Conservation (phyloP, 2,888 invertebrate species). For the Neoascia interrupta region DNA sequence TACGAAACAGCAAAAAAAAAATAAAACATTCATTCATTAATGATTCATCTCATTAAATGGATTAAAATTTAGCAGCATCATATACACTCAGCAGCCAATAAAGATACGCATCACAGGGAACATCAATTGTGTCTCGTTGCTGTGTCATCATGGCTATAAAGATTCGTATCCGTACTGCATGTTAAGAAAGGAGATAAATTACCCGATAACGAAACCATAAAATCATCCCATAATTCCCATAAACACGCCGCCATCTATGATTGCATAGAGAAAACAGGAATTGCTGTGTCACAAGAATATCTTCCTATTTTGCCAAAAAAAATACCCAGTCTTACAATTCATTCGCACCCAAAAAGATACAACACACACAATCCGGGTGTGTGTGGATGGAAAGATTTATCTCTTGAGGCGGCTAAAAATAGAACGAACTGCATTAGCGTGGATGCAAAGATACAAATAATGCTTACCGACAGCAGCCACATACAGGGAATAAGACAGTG, state of each 20-base stretch:
- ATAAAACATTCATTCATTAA: neutral
- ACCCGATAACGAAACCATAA: conserved; percentile 68
- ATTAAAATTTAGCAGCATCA: conserved; percentile 1
- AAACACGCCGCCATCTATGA: conserved; percentile 67
- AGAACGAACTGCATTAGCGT: conserved; percentile 39
- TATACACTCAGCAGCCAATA: conserved; percentile 22
- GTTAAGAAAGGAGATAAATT: conserved; percentile 54
- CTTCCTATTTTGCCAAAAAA: conserved; percentile 26
- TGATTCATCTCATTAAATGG: conserved; percentile 27
- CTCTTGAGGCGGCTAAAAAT: conserved; percentile 32
- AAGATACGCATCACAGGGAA: conserved; percentile 29
- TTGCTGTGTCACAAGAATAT: conserved; percentile 48
- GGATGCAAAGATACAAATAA: neutral
- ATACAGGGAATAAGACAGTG: conserved; percentile 6
- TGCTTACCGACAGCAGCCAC: too few species aligned
- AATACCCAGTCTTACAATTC: conserved; percentile 2
- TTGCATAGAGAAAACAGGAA: conserved; percentile 59
- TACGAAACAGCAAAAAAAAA: neutral
- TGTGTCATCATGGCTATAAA: conserved; percentile 30
- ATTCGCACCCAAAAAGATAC: conserved; percentile 53
- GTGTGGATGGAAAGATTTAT: conserved; percentile 47
- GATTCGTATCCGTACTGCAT: conserved; percentile 30
- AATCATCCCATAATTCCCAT: conserved; percentile 59
- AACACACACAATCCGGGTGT: conserved; percentile 33
- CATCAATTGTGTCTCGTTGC: conserved; percentile 51